A percentile compares a stretch with the other conserved stretches of the same genome.
These are phyloP conservation scores for Agriopis marginaria DNA, from an alignment of 2,888 invertebrate species.

Conservation along the genomic window DNA sequence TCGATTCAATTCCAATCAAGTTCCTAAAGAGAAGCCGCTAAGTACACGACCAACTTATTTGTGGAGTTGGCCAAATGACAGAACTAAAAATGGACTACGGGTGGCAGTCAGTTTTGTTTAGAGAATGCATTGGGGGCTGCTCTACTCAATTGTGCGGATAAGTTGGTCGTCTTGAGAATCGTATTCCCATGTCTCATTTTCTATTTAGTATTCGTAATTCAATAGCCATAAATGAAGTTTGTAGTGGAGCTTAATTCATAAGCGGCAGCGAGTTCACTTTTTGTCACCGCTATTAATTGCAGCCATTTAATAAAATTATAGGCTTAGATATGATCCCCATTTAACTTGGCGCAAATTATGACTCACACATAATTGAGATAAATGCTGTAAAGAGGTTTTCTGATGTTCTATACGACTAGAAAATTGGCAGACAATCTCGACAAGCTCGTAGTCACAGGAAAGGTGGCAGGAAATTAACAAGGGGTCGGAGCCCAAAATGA, in stretches of 20 bases:
- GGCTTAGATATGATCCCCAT: not conserved
- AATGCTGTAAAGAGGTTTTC: not conserved
- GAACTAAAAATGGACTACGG: not conserved
- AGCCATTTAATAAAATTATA: not conserved
- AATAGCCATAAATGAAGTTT: constrained; percentile 69
- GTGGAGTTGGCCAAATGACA: not conserved
- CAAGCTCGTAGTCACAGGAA: too few relatives aligned
- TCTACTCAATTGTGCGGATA: not conserved
- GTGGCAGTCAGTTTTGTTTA: not conserved
- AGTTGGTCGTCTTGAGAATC: constrained; percentile 45
- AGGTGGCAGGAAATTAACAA: too few relatives aligned
- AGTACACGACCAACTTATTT: constrained; percentile 31
- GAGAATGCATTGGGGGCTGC: not conserved
- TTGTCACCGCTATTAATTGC: not conserved
- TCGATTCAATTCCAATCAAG: constrained; percentile 62
- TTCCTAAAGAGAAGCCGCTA: constrained; percentile 54
- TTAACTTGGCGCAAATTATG: not conserved
- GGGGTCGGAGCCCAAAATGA: too few relatives aligned
- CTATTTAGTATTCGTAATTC: constrained; percentile 74
- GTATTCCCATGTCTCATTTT: constrained; percentile 73
- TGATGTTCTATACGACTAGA: not conserved
- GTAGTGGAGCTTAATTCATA: constrained; percentile 48
- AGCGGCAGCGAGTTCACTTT: constrained; percentile 49
- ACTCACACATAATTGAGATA: not conserved
- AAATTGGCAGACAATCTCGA: too few relatives aligned